Conservation (phyloP, 2,888 invertebrate species). For the Dysmachus trigonus region DNA sequence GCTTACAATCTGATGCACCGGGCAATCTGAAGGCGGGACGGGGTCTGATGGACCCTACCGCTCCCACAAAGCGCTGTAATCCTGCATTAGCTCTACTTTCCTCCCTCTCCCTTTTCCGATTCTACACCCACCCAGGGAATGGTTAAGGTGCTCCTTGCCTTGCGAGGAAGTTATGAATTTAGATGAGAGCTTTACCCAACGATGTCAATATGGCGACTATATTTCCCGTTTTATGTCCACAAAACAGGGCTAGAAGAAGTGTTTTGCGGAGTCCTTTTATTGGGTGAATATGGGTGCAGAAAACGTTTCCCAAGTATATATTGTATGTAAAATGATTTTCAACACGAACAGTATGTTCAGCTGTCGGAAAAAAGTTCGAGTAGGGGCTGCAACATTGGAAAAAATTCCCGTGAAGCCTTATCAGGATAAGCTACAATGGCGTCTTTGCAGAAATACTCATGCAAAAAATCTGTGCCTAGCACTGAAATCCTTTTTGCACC, state of each 20-base stretch:
- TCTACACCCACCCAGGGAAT: too few species aligned
- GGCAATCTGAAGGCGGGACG: not conserved
- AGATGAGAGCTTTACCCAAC: slow-evolving; percentile 11
- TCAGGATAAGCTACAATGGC: not conserved
- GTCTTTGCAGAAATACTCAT: not conserved
- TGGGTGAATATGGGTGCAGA: not conserved
- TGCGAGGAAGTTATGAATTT: slow-evolving; percentile 32
- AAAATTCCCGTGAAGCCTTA: not conserved
- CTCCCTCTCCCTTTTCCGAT: not conserved
- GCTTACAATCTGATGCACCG: slow-evolving; percentile 15
- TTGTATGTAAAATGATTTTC: not conserved
- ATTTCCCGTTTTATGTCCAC: slow-evolving; percentile 9
- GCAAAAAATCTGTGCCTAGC: not conserved
- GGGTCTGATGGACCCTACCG: not conserved
- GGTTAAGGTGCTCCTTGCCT: not conserved
- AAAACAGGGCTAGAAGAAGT: not conserved
- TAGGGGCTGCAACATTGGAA: not conserved
- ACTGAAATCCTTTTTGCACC: not conserved
- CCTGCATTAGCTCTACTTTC: not conserved
- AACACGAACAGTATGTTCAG: not conserved
- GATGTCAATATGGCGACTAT: slow-evolving; percentile 13
- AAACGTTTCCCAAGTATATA: not conserved
- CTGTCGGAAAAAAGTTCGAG: not conserved
- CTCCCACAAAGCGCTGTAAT: not conserved
- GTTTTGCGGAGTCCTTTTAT: not conserved